These are phyloP conservation scores for Ammodramus savannarum DNA, from an alignment of 2,113 vertebrate genomes.

Conservation along the genomic window DNA sequence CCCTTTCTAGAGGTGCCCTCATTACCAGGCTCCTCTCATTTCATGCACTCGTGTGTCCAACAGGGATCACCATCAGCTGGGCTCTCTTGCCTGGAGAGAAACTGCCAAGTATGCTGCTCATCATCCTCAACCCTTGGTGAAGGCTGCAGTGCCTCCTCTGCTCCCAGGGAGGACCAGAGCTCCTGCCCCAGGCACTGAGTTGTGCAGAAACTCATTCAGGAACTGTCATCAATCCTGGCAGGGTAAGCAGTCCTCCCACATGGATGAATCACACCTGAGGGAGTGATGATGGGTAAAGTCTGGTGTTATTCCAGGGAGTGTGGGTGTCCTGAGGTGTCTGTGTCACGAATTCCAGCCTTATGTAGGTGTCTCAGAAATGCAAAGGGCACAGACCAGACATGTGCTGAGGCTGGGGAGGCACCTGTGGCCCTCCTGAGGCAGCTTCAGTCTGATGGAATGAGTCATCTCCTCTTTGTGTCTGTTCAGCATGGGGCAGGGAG, in stretches of 20 bases:
- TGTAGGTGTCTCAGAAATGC: accelerated
- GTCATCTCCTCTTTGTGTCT: background rate
- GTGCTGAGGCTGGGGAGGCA: background rate
- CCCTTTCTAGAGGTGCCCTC: background rate
- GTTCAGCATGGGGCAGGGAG: background rate
- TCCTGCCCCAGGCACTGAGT: accelerated
- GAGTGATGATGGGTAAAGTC: background rate
- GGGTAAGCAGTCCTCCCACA: background rate
- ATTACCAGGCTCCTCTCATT: background rate
- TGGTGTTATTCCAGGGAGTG: background rate
- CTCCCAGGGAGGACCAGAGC: background rate
- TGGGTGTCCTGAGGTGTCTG: background rate
- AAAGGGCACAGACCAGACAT: background rate
- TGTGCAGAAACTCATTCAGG: background rate
- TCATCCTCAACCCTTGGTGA: background rate
- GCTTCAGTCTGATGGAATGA: background rate
- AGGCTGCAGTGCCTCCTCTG: background rate
- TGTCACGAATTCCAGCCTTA: background rate
- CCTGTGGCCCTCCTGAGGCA: background rate
- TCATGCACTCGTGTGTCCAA: background rate
- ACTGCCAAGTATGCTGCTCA: background rate
- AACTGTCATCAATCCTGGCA: background rate
- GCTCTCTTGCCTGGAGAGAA: background rate
- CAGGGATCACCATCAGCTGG: background rate
- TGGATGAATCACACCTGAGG: accelerated